These are phyloP conservation scores for Latrodectus elegans DNA, from an alignment of 2,888 invertebrate species.

Conservation along the genomic window DNA sequence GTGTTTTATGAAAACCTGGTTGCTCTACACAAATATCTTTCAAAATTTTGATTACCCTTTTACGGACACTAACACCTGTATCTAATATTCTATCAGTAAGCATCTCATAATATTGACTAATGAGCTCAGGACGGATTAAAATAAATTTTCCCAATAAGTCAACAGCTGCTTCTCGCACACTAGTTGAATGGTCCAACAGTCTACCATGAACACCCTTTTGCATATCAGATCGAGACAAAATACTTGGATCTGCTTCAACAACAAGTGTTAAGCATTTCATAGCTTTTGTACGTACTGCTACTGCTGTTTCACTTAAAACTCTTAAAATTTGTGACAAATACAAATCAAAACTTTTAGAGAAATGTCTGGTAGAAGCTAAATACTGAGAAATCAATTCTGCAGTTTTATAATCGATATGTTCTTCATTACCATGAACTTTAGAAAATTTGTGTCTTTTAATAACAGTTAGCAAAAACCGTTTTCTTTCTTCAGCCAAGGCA, in stretches of 20 bases:
- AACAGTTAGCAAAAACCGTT: slow-evolving; percentile 86
- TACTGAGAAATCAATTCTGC: slow-evolving; percentile 85
- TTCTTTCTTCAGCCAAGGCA: slow-evolving; percentile 85
- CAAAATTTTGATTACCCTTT: slow-evolving; percentile 98
- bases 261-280: slow-evolving; percentile 99
- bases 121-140: slow-evolving; percentile 94
- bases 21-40: slow-evolving; percentile 98
- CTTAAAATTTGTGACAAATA: slow-evolving; percentile 91
- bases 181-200: slow-evolving; percentile 97
- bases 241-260: slow-evolving; percentile 93
- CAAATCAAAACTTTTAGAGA: slow-evolving; percentile 96
- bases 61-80: slow-evolving; percentile 98
- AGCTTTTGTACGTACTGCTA: slow-evolving; percentile 97
- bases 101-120: slow-evolving; percentile 98
- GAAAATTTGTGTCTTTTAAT: slow-evolving; percentile 69
- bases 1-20: slow-evolving; percentile 96
- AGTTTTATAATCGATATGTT: slow-evolving; percentile 92
- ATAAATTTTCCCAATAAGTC: slow-evolving; percentile 99
- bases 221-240: slow-evolving; percentile 93
- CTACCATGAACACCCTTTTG: slow-evolving; percentile 96
- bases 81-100: slow-evolving; percentile 95
- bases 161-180: slow-evolving; percentile 98
- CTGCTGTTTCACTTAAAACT: slow-evolving; percentile 90
- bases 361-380: slow-evolving; percentile 95
- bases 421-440: slow-evolving; percentile 74